Base-by-base conservation (phyloP, 2,888 invertebrate species). In the Lamellibrachia satsuma region DNA sequence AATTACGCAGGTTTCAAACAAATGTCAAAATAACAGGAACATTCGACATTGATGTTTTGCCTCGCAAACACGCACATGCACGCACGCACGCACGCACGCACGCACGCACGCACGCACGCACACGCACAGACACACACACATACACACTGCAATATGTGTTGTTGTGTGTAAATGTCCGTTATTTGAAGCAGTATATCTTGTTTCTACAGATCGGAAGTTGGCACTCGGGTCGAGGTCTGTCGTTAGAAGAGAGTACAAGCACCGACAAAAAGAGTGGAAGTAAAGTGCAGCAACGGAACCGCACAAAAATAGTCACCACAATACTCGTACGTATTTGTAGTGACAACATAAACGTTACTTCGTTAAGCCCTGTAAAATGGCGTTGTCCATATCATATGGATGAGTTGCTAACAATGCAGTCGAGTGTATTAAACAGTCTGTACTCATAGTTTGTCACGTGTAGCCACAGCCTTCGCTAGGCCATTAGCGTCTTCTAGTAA, bases 241-340 rank as follows among this genome's bases (percentile, higher is more conserved):
- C 90, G 9, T 9, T 93, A 2, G 15, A 75, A 27, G 92, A 75
- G 22, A 75, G 27, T 11, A 55, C 51, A 90, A 22, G 91, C 60
- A 55, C 91, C 0, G 52, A 90, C n/a, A 75, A 27, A n/a, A 91
- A 90, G 75, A 22, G 92, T 15, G 93, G 93, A 52, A 92, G 91
- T 4, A 27, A 93, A 15, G 91, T 39, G 2, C 92, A 90, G 15
- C 27, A 92, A 7, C 52, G 90, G 95, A 93, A 93, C 93, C 75
- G 90, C 55, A 93, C 93, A 22, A 92, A 92, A 91, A 93, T 93
- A 92, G 92, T 94, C 90, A 93, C 93, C 27, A 93, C 93, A 90
- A 93, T 94, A 90, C 52, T 94, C 92, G 93, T 94, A 22, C n/a
- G 92, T 55, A 52, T 90, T 75, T 22, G 75, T 75, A n/a, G 6